Percentiles rank a stretch among this genome's conserved stretches.
These are phyloP conservation scores for Lagocephalus sceleratus DNA, from an alignment of 2,797 vertebrate genomes.

Conservation along the genomic window DNA sequence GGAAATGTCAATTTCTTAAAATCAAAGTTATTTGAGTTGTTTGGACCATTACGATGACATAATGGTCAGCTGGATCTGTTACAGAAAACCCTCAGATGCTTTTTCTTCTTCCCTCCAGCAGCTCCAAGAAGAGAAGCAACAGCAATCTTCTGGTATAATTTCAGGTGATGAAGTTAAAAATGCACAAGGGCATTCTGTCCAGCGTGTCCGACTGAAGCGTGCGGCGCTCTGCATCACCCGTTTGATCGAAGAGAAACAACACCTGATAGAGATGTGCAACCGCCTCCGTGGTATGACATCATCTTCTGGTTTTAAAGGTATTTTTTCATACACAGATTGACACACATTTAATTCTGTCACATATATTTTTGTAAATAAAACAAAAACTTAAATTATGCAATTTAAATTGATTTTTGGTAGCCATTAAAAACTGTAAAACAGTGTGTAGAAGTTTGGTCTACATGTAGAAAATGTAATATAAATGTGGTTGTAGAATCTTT, in stretches of 20 bases:
- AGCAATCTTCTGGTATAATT: conserved; percentile 19
- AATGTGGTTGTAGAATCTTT: no score
- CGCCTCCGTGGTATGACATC: conserved; percentile 75
- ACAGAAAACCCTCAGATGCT: neutral
- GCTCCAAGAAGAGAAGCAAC: conserved; percentile 65
- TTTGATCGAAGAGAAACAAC: conserved; percentile 81
- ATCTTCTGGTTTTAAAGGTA: conserved; percentile 52
- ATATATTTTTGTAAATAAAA: no score
- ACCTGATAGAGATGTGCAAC: conserved; percentile 87
- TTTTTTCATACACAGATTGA: neutral
- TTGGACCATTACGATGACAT: neutral
- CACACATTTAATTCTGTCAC: no score
- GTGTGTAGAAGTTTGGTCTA: no score
- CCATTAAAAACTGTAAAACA: no score
- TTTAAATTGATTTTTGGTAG: no score
- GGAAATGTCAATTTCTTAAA: no score
- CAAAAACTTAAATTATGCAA: no score
- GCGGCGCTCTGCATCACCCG: conserved; percentile 74
- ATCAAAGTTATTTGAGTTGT: no score
- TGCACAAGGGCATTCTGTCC: conserved; percentile 11
- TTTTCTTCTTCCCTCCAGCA: conserved; percentile 29
- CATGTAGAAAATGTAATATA: no score
- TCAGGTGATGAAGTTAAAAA: conserved; percentile 13
- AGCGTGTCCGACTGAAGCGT: conserved; percentile 76
- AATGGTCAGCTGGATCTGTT: no score